Base-by-base conservation (phyloP, 92 coral and sea anemone genomes). In the Metridium senile region DNA sequence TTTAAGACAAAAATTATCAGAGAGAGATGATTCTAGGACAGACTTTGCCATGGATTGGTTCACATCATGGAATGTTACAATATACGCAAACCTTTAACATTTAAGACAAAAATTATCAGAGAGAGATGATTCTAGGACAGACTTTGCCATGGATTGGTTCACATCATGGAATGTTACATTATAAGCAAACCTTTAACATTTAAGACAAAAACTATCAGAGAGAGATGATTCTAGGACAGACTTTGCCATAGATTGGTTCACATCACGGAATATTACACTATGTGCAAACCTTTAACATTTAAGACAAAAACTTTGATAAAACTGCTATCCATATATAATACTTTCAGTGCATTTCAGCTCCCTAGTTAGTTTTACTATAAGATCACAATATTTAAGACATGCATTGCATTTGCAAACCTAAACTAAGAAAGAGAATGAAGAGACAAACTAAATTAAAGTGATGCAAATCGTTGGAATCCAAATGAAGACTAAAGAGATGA, bases 111-210 rank as follows among this genome's bases (percentile, higher is more conserved):
- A 0, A 2, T n/a, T n/a, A n/a, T n/a, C n/a, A n/a, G n/a, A n/a
- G n/a, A n/a, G n/a, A n/a, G n/a, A n/a, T n/a, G 89, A 72, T 79
- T 92, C 98, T 52, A 94, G 83, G 43, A 94, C 71, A 11, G 98
- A 85, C 72, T 85, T 94, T 45, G 85, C 74, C 28, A 94, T 88
- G 16, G 94, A 90, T 62, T 89, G 98, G 74, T 94, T 92, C 23
- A 92, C 82, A 58, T 94, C 98, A 65, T 86, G 94, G 73, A 89
- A 94, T 26, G 98, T 92, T 49, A 92, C 97, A 74, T 94, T 92
- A 54, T 92, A 94, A 0, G 98, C 98, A 58, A 89, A 92, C 78
- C 98, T 94, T 67, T 20, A 26, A 19, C 11, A 39, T 19, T 8
- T 1, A 58, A 33, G 56, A 22, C 20, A 25, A 26, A 10, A 0